Percentiles rank a stretch among this genome's conserved stretches.
Conservation (phyloP, 2,113 vertebrate genomes). For the Apistogramma diplotaenia region DNA sequence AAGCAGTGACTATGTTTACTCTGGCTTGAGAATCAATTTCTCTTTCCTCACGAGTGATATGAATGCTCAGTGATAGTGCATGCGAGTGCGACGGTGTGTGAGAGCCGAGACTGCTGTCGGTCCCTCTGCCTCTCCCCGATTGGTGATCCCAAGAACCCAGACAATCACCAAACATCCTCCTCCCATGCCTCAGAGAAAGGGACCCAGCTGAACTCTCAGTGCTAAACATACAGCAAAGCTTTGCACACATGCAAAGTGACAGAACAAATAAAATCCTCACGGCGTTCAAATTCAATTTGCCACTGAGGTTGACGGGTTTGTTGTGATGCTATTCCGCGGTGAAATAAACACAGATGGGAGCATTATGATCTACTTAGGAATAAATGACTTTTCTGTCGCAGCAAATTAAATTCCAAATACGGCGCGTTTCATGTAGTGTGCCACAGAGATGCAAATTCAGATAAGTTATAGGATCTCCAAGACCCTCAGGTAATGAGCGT, state of each 20-base stretch:
- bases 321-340: conserved; percentile 4
- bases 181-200: neutral
- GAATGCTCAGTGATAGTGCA: conserved; percentile 35
- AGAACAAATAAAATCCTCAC: conserved; percentile 14
- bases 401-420: conserved; percentile 36
- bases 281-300: conserved; percentile 17
- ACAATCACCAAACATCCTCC: conserved; percentile 33
- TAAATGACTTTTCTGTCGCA: conserved; percentile 18
- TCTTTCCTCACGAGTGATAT: conserved; percentile 19
- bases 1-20: conserved; percentile 27
- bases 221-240: neutral
- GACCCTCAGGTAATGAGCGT: conserved; percentile 13
- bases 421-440: neutral
- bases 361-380: conserved; percentile 22
- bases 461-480: neutral
- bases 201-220: neutral
- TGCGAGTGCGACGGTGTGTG: conserved; percentile 5
- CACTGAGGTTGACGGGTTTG: neutral
- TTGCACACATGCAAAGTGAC: neutral
- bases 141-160: conserved; percentile 18
- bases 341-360: conserved; percentile 35
- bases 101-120: neutral
- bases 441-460: conserved; percentile 13
- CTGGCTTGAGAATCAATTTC: conserved; percentile 29
- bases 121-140: conserved; percentile 18